Evolutionary conservation across 2,797 vertebrate genomes (phyloP).

Genomic region (Smutsia temminckii): DNA sequence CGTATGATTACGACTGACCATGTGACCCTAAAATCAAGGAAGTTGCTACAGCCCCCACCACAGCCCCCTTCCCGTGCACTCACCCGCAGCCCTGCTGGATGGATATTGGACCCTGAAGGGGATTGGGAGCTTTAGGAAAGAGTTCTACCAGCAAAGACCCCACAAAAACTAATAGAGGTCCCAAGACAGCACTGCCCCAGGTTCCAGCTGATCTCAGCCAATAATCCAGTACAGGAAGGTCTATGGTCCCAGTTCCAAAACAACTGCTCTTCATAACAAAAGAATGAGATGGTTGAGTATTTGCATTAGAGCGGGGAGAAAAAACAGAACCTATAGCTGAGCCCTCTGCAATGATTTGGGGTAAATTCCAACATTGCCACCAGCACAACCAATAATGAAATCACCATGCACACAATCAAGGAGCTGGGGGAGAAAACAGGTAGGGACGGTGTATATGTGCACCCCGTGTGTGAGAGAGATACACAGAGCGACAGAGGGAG

Average conservation of each 20-base stretch:
- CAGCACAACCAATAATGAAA: not conserved
- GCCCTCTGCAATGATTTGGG: not conserved
- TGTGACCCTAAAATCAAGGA: not conserved
- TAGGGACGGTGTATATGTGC: too few species aligned
- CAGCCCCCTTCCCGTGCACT: not conserved
- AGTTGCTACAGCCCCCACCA: too few species aligned
- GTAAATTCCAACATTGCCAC: not conserved
- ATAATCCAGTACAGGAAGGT: not conserved
- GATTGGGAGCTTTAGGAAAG: not conserved
- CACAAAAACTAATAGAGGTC: rapidly evolving
- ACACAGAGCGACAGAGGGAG: not conserved
- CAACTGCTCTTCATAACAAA: not conserved
- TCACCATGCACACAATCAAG: not conserved
- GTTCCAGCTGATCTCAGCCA: not conserved
- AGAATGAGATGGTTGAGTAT: too few species aligned
- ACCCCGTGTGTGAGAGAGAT: too few species aligned
- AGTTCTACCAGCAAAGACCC: not conserved
- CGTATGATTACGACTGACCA: not conserved
- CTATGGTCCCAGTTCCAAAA: not conserved
- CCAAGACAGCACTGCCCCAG: rapidly evolving
- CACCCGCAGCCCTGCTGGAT: too few species aligned
- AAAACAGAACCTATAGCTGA: not conserved
- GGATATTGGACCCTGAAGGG: rapidly evolving
- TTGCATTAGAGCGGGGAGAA: too few species aligned
- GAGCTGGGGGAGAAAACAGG: not conserved